Evolutionary conservation across 37 sponge, comb jelly and placozoan species (phyloP), one percentile per base, ranked within the genome.

Genomic region (Lycopodina hypogea): DNA sequence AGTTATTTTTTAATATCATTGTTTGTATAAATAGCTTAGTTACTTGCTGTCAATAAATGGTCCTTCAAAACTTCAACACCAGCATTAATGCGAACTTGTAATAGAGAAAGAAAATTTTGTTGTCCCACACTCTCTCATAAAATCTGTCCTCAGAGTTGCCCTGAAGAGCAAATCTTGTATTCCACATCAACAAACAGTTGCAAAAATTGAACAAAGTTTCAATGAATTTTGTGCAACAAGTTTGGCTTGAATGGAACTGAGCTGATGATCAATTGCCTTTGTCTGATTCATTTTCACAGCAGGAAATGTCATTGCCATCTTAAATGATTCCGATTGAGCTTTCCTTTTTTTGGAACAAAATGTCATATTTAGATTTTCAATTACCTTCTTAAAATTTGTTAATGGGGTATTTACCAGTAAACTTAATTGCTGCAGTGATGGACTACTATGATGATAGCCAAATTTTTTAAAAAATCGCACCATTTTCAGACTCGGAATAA

Each of bases 121-220:
- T 67, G 88, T 69, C 78, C 82, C 30, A 39, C 55, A 24, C 71
- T 22, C 67, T 26, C 35, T 57, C 55, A 59, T 29, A 42, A 67
- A 42, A 41, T n/a, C 71, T 30, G 56, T 87, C 87, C 81, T 87
- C 87, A 26, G 53, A 77, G 81, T 87, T 77, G 58, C 82, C 82
- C 38, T 82, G 66, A 41, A 87, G 39, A 34, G 87, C 81, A 76
- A 75, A 69, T 21, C 77, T 59, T 86, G 81, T 29, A 71, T 64
- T 42, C 86, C 81, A 79, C 80, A 86, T 2, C 79, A 74, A 33
- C 77, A 71, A 22, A 85, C 85, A 37, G 77, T 76, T 59, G 51
- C 77, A 48, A 77, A 78, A 75, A 81, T 87, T 28, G 81, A 86
- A n/a, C 40, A 36, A 24, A 87, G 63, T 37, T 71, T 87, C 17